Evolutionary conservation across 2,797 vertebrate species (phyloP).

Genomic region (Nannoperca australis): DNA sequence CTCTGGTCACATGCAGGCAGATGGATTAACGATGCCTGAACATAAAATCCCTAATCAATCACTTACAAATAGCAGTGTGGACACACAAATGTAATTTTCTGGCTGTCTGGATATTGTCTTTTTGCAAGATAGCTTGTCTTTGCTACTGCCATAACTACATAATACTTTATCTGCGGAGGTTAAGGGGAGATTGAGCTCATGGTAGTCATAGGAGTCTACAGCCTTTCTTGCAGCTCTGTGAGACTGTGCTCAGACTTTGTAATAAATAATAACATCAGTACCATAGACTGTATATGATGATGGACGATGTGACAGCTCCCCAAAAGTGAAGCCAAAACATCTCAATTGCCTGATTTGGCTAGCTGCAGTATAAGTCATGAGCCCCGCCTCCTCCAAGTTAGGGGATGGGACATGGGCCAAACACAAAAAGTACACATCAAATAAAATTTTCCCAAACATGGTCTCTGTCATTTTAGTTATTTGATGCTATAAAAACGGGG

Average conservation of each 20-base stretch:
- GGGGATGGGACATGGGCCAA: too few species aligned
- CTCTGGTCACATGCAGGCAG: conserved; percentile 13
- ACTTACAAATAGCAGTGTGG: conserved; percentile 23
- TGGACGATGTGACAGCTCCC: too few species aligned
- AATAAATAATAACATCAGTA: neutral
- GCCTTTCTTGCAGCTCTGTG: neutral
- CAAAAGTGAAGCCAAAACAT: too few species aligned
- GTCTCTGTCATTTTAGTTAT: too few species aligned
- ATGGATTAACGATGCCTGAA: conserved; percentile 14
- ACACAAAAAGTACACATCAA: too few species aligned
- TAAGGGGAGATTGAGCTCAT: neutral
- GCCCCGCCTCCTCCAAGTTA: too few species aligned
- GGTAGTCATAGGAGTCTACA: neutral
- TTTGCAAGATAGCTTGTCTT: conserved; percentile 10
- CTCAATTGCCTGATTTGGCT: too few species aligned
- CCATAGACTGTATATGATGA: too few species aligned
- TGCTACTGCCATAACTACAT: conserved; percentile 1
- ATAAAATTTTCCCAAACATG: too few species aligned
- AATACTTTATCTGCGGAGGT: neutral
- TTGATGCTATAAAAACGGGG: too few species aligned
- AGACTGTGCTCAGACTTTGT: neutral
- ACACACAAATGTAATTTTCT: conserved; percentile 45
- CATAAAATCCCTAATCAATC: conserved; percentile 22
- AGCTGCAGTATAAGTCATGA: too few species aligned
- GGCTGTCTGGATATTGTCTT: conserved; percentile 23